Evolutionary conservation across 2,888 invertebrate species (phyloP).

Genomic region (Scaeva pyrastri): DNA sequence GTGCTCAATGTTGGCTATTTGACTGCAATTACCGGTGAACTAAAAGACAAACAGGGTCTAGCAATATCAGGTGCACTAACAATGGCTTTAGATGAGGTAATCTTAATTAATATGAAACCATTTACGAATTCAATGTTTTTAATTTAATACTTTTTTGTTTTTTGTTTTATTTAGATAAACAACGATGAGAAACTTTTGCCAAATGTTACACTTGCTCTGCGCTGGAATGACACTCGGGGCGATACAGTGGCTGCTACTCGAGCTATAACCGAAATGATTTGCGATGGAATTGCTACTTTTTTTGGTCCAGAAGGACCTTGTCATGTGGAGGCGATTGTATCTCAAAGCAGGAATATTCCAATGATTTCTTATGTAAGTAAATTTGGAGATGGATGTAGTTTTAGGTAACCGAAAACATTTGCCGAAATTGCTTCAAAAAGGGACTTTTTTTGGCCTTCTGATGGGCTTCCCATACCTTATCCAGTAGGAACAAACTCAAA

Average conservation of each 20-base stretch:
- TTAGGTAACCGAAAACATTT: too few species aligned
- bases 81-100: constrained; percentile 94
- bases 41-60: constrained; percentile 92
- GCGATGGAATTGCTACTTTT: constrained; percentile 94
- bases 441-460: too few species aligned
- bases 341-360: constrained; percentile 96
- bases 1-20: constrained; percentile 93
- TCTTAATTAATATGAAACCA: constrained; percentile 42
- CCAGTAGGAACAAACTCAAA: too few species aligned
- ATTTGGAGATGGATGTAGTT: too few species aligned
- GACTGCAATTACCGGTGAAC: constrained; percentile 91
- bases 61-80: constrained; percentile 95
- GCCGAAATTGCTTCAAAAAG: too few species aligned
- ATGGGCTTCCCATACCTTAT: too few species aligned
- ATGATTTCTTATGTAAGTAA: constrained; percentile 98
- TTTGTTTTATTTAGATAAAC: constrained; percentile 87
- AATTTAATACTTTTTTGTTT: constrained; percentile 26
- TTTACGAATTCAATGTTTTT: constrained; percentile 1
- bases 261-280: constrained; percentile 95
- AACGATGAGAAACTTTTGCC: constrained; percentile 88
- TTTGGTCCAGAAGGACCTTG: constrained; percentile 98
- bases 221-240: constrained; percentile 94
- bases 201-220: constrained; percentile 88
- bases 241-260: constrained; percentile 93
- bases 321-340: constrained; percentile 96